Conservation (phyloP, 2,888 invertebrate genomes). For the Tachystola acroxantha region DNA sequence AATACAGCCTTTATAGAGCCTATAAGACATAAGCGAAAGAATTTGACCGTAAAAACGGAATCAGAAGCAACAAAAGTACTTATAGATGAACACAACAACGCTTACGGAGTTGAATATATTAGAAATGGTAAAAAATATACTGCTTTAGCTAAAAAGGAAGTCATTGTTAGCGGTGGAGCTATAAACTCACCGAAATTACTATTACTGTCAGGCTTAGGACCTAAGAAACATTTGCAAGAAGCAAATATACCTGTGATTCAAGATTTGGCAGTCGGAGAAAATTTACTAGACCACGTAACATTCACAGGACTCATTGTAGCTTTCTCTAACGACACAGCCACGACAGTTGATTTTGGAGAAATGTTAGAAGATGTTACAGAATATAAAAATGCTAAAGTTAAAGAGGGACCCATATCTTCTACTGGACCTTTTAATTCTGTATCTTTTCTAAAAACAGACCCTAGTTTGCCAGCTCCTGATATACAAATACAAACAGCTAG, state of each 20-base stretch:
- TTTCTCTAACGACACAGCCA: slow-evolving; percentile 68
- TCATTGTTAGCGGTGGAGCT: slow-evolving; percentile 47
- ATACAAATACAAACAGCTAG: slow-evolving; percentile 77
- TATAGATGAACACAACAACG: slow-evolving; percentile 59
- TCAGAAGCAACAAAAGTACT: slow-evolving; percentile 75
- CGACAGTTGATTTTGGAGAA: slow-evolving; percentile 51
- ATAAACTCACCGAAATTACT: slow-evolving; percentile 52
- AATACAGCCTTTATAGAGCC: slow-evolving; percentile 82
- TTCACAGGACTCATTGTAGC: slow-evolving; percentile 68
- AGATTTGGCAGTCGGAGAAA: slow-evolving; percentile 54
- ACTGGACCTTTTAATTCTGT: slow-evolving; percentile 75
- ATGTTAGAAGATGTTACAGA: slow-evolving; percentile 48
- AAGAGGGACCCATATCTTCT: slow-evolving; percentile 69
- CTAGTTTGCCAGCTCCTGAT: slow-evolving; percentile 74
- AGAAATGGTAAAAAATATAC: slow-evolving; percentile 26
- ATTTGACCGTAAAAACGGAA: slow-evolving; percentile 66
- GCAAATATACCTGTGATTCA: slow-evolving; percentile 36
- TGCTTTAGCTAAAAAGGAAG: slow-evolving; percentile 48
- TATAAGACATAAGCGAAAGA: slow-evolving; percentile 70
- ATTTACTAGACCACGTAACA: slow-evolving; percentile 57
- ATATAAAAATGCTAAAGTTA: slow-evolving; percentile 33
- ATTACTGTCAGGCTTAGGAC: slow-evolving; percentile 59
- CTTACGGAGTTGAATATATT: slow-evolving; percentile 44
- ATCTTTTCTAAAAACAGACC: slow-evolving; percentile 75
- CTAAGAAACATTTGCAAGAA: slow-evolving; percentile 36